Base-by-base conservation (phyloP, 2,113 vertebrate genomes). In the Dipodomys stephensi region DNA sequence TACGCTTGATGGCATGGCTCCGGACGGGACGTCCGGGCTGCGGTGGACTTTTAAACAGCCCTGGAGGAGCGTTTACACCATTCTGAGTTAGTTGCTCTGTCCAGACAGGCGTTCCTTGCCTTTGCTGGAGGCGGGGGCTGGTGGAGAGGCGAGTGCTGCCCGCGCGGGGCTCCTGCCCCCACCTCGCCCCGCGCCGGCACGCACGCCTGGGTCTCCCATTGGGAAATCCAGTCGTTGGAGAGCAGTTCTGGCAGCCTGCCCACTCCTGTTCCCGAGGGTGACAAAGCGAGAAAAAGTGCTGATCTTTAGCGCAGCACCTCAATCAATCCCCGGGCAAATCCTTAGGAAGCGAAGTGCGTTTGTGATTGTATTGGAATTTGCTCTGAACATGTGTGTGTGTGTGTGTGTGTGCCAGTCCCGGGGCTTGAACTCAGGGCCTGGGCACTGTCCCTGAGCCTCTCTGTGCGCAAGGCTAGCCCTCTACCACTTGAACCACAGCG, bases 361-460 rank as follows among this genome's bases (percentile, higher is more conserved):
- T 93, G 62, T 84, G 79, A 87, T 91, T 93, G 62, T 78, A 32
- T 74, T 95, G 87, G 81, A 65, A 32, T 68, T 78, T 82, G 72
- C 35, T 81, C 81, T 46, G 72, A 67, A 89, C 67, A 3, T 39
- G 35, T 69, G n/a, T 78, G 39, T 39, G 39, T 39, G 39, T 39
- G 39, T 6, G 39, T 6, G 39, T 6, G 39, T 6, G 39, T 3
- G 39, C 39, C 39, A 39, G 39, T 39, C 39, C 39, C 39, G 39
- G 39, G 39, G 39, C 39, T 39, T 39, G 39, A 39, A 39, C 39
- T 39, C 39, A 39, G 39, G 39, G 39, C 39, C 39, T 39, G 39
- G 39, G 39, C 39, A 39, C 39, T 39, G 39, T 39, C 39, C 39
- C 39, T 39, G 39, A 39, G 39, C 39, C 39, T 39, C 39, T 39